phyloP scores from a whole-genome alignment of 2,888 invertebrate species.

The Dicyrtoma fusca region DNA sequence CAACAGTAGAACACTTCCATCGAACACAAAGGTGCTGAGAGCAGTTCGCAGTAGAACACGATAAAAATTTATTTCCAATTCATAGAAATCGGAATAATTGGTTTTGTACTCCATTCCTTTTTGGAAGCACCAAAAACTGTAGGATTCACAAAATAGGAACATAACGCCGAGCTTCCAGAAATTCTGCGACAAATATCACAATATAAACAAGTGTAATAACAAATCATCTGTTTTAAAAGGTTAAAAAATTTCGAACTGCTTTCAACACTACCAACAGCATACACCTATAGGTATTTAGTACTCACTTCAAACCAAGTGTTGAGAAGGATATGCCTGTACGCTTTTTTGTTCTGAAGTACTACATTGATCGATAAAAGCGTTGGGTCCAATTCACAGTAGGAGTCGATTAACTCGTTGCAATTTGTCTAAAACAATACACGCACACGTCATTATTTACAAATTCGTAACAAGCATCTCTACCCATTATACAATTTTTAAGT shows the following conservation, averaged over 20 bases:
- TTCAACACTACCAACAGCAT: no score
- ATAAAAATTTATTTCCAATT: conserved; percentile 55
- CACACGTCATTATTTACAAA: no score
- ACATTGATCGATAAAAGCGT: conserved; percentile 84
- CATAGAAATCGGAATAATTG: conserved; percentile 48
- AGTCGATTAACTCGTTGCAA: conserved; percentile 79
- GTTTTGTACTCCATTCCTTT: conserved; percentile 47
- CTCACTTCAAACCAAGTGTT: conserved; percentile 77
- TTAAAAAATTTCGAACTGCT: neutral
- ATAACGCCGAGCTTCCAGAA: conserved; percentile 81
- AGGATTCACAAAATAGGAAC: conserved; percentile 78
- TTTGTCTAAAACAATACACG: conserved; percentile 66
- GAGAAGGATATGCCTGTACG: conserved; percentile 81
- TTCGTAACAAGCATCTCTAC: no score
- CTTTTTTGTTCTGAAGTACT: conserved; percentile 76
- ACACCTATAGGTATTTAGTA: neutral
- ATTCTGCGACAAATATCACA: conserved; percentile 62
- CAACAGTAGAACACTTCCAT: conserved; percentile 38
- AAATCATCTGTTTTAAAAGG: neutral
- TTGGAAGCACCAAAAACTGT: conserved; percentile 67
- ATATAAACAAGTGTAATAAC: neutral
- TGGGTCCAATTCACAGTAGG: conserved; percentile 90
- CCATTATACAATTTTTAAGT: no score
- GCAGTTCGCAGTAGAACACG: conserved; percentile 47
- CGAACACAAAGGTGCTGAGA: conserved; percentile 43